A percentile compares a stretch with the other conserved stretches of the same genome.
Evolutionary conservation across 2,888 invertebrate species (phyloP).

Genomic region (Epirrita christyi): DNA sequence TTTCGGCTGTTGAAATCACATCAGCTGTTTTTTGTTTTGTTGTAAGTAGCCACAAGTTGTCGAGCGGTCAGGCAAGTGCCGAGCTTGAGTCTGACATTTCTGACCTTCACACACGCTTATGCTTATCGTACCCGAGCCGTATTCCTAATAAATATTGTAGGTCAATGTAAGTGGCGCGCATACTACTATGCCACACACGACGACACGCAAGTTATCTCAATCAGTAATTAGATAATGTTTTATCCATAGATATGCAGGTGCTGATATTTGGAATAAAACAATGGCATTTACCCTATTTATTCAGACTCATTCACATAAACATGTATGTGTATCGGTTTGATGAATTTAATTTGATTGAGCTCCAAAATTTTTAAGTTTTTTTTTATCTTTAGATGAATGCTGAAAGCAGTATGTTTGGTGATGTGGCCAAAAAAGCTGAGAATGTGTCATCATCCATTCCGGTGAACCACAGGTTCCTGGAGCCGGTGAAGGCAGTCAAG

Average conservation of each 20-base stretch:
- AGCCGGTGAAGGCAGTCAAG: slow-evolving; percentile 87
- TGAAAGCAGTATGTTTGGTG: slow-evolving; percentile 61
- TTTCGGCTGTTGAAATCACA: slow-evolving; percentile 32
- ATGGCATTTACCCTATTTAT: slow-evolving; percentile 12
- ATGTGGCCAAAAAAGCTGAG: slow-evolving; percentile 53
- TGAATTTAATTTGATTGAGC: background rate
- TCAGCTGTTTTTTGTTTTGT: slow-evolving; percentile 23
- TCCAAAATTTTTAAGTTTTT: background rate
- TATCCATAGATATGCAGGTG: slow-evolving; percentile 21
- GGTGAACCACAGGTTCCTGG: slow-evolving; percentile 85
- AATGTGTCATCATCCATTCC: slow-evolving; percentile 61
- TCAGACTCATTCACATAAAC: background rate
- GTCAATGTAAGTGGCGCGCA: slow-evolving; percentile 44
- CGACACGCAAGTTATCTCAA: slow-evolving; percentile 18
- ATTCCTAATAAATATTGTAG: slow-evolving; percentile 43
- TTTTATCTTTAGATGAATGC: slow-evolving; percentile 59
- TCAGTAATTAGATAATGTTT: slow-evolving; percentile 25
- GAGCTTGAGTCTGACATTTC: slow-evolving; percentile 62
- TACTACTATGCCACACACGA: slow-evolving; percentile 5
- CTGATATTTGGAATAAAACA: slow-evolving; percentile 11
- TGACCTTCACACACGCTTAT: slow-evolving; percentile 70
- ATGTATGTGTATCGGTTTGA: too few relatives aligned
- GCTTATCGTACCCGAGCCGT: slow-evolving; percentile 63
- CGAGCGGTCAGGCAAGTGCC: slow-evolving; percentile 34
- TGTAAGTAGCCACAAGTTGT: slow-evolving; percentile 19